Evolutionary conservation across 2,888 invertebrate genomes (phyloP), one percentile per base, ranked within the genome.

Genomic region (Digitonthophagus gazella): DNA sequence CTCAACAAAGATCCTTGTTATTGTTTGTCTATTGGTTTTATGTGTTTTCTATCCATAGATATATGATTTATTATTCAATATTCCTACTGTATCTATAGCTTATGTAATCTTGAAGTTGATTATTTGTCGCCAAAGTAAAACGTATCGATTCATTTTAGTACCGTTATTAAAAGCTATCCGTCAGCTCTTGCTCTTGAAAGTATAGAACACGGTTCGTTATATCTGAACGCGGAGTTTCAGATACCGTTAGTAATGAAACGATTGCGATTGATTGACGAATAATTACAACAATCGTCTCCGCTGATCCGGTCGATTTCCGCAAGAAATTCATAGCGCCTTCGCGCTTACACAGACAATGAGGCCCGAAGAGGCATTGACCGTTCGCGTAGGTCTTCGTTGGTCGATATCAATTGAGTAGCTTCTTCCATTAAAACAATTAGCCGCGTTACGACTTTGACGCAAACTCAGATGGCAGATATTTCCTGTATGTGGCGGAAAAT

Each of bases 1-100:
- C 20, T n/a, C n/a, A 20, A 61, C 11, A 61, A 8, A 2, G n/a
- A 61, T 61, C 6, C 19, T 11, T 61, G 19, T 61, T 61, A 19
- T 61, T 61, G 61, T 61, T 61, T 61, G 1, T 44, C 28, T 44
- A n/a, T n/a, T n/a, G 3, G 28, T 44, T 44, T 44, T 44, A 44
- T 5, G 28, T 8, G 28, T 44, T 44, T 44, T 44, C 28, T 44
- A 44, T 6, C 28, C 28, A 11, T 44, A 11, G n/a, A n/a, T n/a
- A n/a, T n/a, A n/a, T n/a, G n/a, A n/a, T n/a, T 44, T 44, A 44
- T 44, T 44, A n/a, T n/a, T n/a, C n/a, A n/a, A n/a, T n/a, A n/a
- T n/a, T n/a, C n/a, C n/a, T 44, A 44, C 28, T 8, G 6, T 11
- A 44, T 44, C 28, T 44, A 6, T 44, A 44, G 11, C 6, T 44